phyloP scores from a whole-genome alignment of 2,888 invertebrate genomes.

The Ferdinandea cuprea region DNA sequence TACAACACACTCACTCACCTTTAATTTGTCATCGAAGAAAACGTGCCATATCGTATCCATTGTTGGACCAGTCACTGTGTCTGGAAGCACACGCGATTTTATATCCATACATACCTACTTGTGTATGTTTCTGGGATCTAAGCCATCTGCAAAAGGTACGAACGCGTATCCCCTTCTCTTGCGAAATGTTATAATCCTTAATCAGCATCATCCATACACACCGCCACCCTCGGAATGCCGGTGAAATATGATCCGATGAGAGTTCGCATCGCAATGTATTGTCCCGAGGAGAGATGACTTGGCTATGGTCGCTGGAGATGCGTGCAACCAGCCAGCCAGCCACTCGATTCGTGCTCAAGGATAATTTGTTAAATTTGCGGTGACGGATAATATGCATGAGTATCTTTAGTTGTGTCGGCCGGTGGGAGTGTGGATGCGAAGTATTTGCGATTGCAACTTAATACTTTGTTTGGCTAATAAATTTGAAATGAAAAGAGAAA shows the following conservation, averaged over 20 bases:
- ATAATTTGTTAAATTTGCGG: slow-evolving; percentile 75
- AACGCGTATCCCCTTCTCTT: slow-evolving; percentile 10
- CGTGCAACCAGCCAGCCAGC: slow-evolving; percentile 55
- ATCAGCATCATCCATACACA: slow-evolving; percentile 67
- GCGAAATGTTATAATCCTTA: slow-evolving; percentile 64
- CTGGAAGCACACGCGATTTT: slow-evolving; percentile 57
- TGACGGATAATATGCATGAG: slow-evolving; percentile 71
- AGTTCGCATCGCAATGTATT: slow-evolving; percentile 44
- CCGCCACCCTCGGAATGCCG: slow-evolving; percentile 28
- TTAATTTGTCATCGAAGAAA: slow-evolving; percentile 69
- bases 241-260: slow-evolving; percentile 74
- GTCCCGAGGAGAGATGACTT: slow-evolving; percentile 29
- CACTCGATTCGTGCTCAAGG: slow-evolving; percentile 75
- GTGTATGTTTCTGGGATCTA: slow-evolving; percentile 49
- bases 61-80: slow-evolving; percentile 67
- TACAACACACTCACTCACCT: slow-evolving; percentile 43
- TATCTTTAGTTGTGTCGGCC: slow-evolving; percentile 44
- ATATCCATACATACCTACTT: too few relatives aligned
- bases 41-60: slow-evolving; percentile 72
- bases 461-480: slow-evolving; percentile 73
- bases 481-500: slow-evolving; percentile 57
- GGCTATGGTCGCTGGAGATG: neutral
- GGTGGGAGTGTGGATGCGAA: slow-evolving; percentile 36
- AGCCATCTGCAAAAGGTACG: slow-evolving; percentile 63
- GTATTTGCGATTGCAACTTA: slow-evolving; percentile 68